Conservation (phyloP, 1,140 invertebrate species). For the Batillaria attramentaria region DNA sequence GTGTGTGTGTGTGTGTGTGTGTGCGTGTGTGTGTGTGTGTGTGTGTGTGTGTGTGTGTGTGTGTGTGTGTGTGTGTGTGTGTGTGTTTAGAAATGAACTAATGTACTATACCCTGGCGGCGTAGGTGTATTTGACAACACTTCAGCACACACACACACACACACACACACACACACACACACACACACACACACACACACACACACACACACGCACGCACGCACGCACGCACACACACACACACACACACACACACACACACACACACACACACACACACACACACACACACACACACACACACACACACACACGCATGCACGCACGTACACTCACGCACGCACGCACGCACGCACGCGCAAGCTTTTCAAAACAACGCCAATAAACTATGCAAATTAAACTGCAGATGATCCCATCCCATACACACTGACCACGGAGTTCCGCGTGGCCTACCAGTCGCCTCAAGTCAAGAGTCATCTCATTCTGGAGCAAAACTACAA, state of each 20-base stretch:
- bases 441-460: too few species aligned
- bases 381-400: too few species aligned
- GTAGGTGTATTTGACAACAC: neutral
- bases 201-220: neutral
- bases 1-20: neutral
- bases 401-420: too few species aligned
- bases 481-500: neutral
- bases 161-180: neutral
- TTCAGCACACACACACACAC: neutral
- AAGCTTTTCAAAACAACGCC: too few species aligned
- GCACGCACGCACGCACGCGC: too few species aligned
- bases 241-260: too few species aligned
- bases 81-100: neutral
- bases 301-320: too few species aligned
- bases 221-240: neutral
- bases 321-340: too few species aligned
- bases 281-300: too few species aligned
- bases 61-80: neutral
- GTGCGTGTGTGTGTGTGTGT: neutral
- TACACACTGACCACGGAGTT: too few species aligned
- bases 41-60: neutral
- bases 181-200: neutral
- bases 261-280: too few species aligned
- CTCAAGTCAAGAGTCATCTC: neutral
- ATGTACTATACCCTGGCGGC: neutral